Evolutionary conservation across 2,888 invertebrate genomes (phyloP), one percentile per base, ranked within the genome.

Genomic region (Coecobrya sp.): DNA sequence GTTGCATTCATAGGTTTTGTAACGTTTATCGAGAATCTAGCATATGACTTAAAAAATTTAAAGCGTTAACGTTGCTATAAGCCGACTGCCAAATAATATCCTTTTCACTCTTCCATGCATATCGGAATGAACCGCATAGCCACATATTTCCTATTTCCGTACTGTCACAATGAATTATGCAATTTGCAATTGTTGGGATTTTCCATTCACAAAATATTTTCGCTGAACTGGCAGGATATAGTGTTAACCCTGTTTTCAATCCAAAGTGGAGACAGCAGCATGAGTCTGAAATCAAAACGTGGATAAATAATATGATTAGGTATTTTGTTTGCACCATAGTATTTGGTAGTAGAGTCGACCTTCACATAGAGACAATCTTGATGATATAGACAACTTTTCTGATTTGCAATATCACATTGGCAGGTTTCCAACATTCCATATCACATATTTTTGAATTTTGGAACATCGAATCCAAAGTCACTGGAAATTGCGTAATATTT

Each of bases 141-240:
- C 68, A 49, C 68, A 65, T 65, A 68, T 68, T 85, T 30, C 81
- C 68, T 27, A 85, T 85, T 85, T 85, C 85, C 85, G 85, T 49
- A 45, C 52, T 85, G 85, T 85, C 85, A 68, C 85, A 68, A 68
- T 85, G 85, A 85, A 65, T 85, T 84, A 65, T 81, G 55, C 81
- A 81, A 81, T 55, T 81, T 81, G 30, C 81, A 81, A 81, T 81
- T 81, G 81, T 36, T 55, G 22, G 45, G 45, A 22, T 27, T 79
- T 79, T 81, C 59, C 30, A 55, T 55, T 55, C 59, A 55, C 81
- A 81, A 55, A 81, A 81, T 30, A 81, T 30, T 79, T 79, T 0
- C 45, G 27, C 1, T 52, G 27, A 52, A 52, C 0, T 52, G 49
- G n/a, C 79, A 79, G n/a, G 25, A 79, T 76, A 2, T 27, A 52